These are phyloP conservation scores for Eubasilissa regina DNA, from an alignment of 1,140 invertebrate species.

Conservation along the genomic window DNA sequence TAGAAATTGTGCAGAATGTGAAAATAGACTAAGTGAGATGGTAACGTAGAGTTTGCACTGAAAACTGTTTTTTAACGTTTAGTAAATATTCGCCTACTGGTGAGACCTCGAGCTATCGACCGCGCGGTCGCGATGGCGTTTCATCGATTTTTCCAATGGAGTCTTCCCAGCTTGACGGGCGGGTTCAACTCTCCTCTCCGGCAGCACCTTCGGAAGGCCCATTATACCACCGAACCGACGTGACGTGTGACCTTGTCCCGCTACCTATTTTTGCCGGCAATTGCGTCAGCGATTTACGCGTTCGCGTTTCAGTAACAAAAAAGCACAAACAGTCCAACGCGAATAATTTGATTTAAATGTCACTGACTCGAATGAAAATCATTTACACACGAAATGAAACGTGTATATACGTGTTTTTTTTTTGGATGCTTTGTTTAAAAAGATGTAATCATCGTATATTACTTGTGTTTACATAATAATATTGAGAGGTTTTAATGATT, in stretches of 20 bases:
- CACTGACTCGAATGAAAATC: background rate
- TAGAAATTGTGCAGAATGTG: too few species aligned
- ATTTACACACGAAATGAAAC: background rate
- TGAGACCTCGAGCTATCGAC: background rate
- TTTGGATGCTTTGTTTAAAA: too few species aligned
- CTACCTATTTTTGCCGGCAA: constrained; percentile 17
- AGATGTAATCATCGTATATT: too few species aligned
- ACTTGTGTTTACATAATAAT: too few species aligned
- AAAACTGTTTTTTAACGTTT: too few species aligned
- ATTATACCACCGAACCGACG: too few species aligned
- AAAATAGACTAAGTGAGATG: too few species aligned
- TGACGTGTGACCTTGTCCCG: constrained; percentile 1
- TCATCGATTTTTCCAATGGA: constrained; percentile 26
- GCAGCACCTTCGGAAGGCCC: constrained; percentile 5
- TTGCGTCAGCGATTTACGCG: constrained; percentile 37
- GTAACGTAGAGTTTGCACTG: background rate
- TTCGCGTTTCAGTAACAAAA: constrained; percentile 1
- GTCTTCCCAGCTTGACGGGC: background rate
- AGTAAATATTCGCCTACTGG: background rate
- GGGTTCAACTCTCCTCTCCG: background rate
- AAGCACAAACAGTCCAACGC: constrained; percentile 1
- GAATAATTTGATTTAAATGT: constrained; percentile 33
- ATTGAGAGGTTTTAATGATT: too few species aligned
- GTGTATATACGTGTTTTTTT: too few species aligned
- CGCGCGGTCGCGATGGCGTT: background rate